Evolutionary conservation across 2,797 vertebrate genomes (phyloP), one percentile per base, ranked within the genome.

Genomic region (Enteromius mattozi): DNA sequence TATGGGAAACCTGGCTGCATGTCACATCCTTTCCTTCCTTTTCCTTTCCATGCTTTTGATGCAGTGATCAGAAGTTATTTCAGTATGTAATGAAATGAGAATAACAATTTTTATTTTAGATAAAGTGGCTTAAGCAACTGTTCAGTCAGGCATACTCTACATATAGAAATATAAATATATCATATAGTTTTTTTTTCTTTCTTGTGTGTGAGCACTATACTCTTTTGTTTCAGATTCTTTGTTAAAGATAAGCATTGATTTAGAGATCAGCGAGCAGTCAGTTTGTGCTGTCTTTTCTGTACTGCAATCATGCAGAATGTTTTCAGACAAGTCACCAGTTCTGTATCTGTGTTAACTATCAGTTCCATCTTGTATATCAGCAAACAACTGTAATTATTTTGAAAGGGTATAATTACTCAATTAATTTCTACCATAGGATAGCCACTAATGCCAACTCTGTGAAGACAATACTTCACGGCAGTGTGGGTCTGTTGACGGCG

Each of bases 401-500:
- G 3, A 49, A 63, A 27, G n/a, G 5, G 14, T n/a, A 6, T 35
- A 7, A 65, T 51, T 33, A 61, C 19, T 69, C n/a, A 66, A 21
- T 17, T 2, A 69, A 35, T 91, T 69, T 94, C 63, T 94, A 87
- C 94, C 94, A 2, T 91, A 99, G 98, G 95, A 95, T 99, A 90
- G 97, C 98, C 85, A 99, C 97, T 84, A 99, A 97, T 40, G 97
- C 97, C 65, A 97, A 94, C 90, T 94, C 96, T 9, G 94, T 99
- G 71, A 97, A 99, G 92, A 98, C 97, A 86, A 97, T 99, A 90
- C 96, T 99, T 74, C 97, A 96, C n/a, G 98, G 98, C 88, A 96
- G 95, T 49, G 98, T 99, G 89, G 98, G 98, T 42, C 95, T 97
- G 91, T 93, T 99, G 87, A 97, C 97, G 75, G 95, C 97, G 51